Evolutionary conservation across 2,888 invertebrate species (phyloP), one percentile per base, ranked within the genome.

Genomic region (Pandemis heparana): DNA sequence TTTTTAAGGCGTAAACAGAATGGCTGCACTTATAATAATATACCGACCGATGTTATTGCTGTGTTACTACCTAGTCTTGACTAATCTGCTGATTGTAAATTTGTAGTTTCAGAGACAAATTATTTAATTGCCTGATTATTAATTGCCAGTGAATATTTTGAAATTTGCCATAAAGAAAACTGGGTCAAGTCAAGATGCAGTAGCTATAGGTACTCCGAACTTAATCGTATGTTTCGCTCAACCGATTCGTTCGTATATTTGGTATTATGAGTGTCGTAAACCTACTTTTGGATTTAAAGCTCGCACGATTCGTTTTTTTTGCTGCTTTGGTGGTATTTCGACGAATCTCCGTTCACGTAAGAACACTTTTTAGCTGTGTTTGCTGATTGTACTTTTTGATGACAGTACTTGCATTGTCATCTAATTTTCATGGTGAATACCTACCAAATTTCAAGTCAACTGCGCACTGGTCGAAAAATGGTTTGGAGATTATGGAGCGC

Each of bases 261-360:
- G 10, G 56, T 56, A 56, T 56, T 56, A 23, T 56, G 56, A 56
- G 56, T 23, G 56, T 56, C 56, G 23, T 56, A 56, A 56, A 56
- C 56, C 56, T 56, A 56, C 56, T 56, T 56, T 56, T 56, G 56
- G 23, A 10, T 18, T 56, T 56, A 23, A 56, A 56, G 56, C 56
- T 18, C 12, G 5, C 23, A 23, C 56, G 56, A 23, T 23, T 16
- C 18, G 51, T n/a, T 53, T 53, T 53, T 23, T 56, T 56, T 23
- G 23, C 56, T 7, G 56, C 23, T 5, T 53, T 53, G 18, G 8
- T 23, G 23, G 56, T 12, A 23, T 56, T 56, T 56, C 56, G 56
- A 56, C 12, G 23, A 56, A 23, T 56, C 56, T 23, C 56, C 23
- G 18, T 53, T 18, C 18, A 9, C 8, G 53, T 53, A 16, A 18